Conservation (phyloP, 2,888 invertebrate genomes). For the Thereva nobilitata region DNA sequence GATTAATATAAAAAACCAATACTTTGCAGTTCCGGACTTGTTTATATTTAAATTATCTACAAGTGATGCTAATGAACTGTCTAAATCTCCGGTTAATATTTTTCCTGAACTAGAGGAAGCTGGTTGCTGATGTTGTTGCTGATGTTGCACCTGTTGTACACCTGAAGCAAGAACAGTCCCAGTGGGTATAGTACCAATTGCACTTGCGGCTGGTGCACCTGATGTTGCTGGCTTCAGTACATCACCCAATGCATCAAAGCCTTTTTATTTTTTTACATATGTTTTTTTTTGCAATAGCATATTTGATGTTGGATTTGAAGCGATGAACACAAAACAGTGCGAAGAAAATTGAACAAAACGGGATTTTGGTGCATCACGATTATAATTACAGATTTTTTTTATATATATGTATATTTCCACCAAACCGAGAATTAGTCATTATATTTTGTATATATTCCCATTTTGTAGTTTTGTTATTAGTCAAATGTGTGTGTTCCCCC, state of each 20-base stretch:
- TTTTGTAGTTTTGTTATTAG: slow-evolving; percentile 19
- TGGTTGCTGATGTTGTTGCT: slow-evolving; percentile 53
- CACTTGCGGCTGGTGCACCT: slow-evolving; percentile 45
- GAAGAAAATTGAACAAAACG: slow-evolving; percentile 29
- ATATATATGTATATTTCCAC: slow-evolving; percentile 7
- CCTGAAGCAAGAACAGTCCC: slow-evolving; percentile 45
- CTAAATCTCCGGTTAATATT: slow-evolving; percentile 89
- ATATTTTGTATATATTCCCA: slow-evolving; percentile 23
- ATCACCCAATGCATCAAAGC: slow-evolving; percentile 76
- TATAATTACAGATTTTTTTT: slow-evolving; percentile 19
- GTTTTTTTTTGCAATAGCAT: slow-evolving; percentile 36
- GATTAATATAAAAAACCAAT: slow-evolving; percentile 56
- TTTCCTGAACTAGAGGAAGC: slow-evolving; percentile 65
- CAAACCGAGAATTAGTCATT: slow-evolving; percentile 33
- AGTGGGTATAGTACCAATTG: slow-evolving; percentile 48
- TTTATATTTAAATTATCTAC: slow-evolving; percentile 92
- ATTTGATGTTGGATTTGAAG: slow-evolving; percentile 28
- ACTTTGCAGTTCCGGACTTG: slow-evolving; percentile 71
- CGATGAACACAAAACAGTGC: slow-evolving; percentile 32
- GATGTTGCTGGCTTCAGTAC: slow-evolving; percentile 66
- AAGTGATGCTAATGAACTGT: slow-evolving; percentile 88
- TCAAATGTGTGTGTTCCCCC: slow-evolving; percentile 18
- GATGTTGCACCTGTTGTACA: slow-evolving; percentile 56
- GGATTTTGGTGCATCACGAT: slow-evolving; percentile 28
- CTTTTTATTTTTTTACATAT: slow-evolving; percentile 54